These are phyloP conservation scores for Xiphophorus hellerii DNA, from an alignment of 2,113 vertebrate species.

Conservation along the genomic window DNA sequence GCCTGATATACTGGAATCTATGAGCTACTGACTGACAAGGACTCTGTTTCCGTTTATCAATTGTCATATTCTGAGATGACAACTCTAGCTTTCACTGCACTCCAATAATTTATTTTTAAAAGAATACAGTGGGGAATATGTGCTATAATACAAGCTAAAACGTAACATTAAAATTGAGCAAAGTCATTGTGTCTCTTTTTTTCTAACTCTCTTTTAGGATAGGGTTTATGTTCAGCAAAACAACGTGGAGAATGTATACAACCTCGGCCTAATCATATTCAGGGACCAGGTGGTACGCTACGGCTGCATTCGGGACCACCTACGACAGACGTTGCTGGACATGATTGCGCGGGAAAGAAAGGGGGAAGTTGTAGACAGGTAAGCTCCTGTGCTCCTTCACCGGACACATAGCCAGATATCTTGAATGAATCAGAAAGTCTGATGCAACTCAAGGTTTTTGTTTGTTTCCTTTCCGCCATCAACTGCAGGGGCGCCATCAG, in stretches of 20 bases:
- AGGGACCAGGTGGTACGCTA: slow-evolving; percentile 96
- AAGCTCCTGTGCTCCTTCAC: slow-evolving; percentile 6
- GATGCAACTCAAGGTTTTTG: neutral
- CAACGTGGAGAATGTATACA: slow-evolving; percentile 98
- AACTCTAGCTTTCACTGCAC: too few species aligned
- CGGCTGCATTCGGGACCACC: slow-evolving; percentile 93
- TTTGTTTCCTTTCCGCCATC: neutral
- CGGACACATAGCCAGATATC: neutral
- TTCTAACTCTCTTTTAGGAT: slow-evolving; percentile 56
- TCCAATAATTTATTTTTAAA: neutral
- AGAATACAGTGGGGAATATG: neutral
- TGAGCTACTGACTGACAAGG: neutral
- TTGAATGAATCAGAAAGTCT: neutral
- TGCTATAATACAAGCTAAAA: neutral
- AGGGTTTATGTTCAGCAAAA: slow-evolving; percentile 97
- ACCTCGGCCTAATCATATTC: slow-evolving; percentile 97
- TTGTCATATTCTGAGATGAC: too few species aligned
- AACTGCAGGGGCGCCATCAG: slow-evolving; percentile 91
- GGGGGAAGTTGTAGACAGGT: slow-evolving; percentile 98
- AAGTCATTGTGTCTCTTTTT: neutral
- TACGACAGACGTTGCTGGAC: slow-evolving; percentile 92
- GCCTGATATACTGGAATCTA: neutral
- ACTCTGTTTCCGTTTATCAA: neutral
- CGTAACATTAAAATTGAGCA: too few species aligned
- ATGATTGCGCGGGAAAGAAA: slow-evolving; percentile 97